Percentiles rank a stretch among this genome's conserved stretches.
These are phyloP conservation scores for Chaetoderma sp. DNA, from an alignment of 2,888 invertebrate genomes.

Conservation along the genomic window DNA sequence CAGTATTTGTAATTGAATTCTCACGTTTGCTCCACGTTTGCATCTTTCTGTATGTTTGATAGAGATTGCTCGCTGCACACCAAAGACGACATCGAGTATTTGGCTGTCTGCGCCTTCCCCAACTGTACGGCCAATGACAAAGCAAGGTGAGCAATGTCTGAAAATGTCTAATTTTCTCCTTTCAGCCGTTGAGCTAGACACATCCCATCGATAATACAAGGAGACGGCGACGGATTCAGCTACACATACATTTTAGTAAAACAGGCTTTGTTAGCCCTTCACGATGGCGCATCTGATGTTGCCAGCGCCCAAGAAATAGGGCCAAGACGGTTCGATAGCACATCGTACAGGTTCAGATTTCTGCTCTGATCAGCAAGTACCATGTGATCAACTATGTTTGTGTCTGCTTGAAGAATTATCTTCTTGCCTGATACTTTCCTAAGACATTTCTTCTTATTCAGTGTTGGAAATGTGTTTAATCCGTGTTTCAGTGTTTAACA, in stretches of 20 bases:
- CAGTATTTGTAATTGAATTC: no score
- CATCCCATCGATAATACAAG: no score
- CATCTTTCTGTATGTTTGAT: no score
- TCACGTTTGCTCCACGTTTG: no score
- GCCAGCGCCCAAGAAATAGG: conserved; percentile 31
- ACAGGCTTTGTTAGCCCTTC: conserved; percentile 31
- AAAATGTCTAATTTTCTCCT: no score
- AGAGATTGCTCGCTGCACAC: no score
- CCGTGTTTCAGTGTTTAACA: conserved; percentile 25
- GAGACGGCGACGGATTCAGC: not conserved
- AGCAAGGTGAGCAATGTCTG: no score
- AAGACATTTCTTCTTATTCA: not conserved
- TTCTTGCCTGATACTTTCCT: not conserved
- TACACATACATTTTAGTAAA: conserved; percentile 21
- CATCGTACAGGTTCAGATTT: conserved; percentile 22
- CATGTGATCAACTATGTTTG: conserved; percentile 14
- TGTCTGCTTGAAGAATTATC: conserved; percentile 13
- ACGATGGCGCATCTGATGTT: conserved; percentile 21
- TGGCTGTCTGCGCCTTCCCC: no score
- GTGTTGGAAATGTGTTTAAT: conserved; percentile 26
- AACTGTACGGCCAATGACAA: no score
- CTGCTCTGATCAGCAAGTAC: conserved; percentile 15
- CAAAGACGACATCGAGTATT: no score
- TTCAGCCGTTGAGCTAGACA: no score
- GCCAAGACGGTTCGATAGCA: conserved; percentile 28